These are phyloP conservation scores for Marmota monax DNA, from an alignment of 2,113 vertebrate species.

Conservation along the genomic window DNA sequence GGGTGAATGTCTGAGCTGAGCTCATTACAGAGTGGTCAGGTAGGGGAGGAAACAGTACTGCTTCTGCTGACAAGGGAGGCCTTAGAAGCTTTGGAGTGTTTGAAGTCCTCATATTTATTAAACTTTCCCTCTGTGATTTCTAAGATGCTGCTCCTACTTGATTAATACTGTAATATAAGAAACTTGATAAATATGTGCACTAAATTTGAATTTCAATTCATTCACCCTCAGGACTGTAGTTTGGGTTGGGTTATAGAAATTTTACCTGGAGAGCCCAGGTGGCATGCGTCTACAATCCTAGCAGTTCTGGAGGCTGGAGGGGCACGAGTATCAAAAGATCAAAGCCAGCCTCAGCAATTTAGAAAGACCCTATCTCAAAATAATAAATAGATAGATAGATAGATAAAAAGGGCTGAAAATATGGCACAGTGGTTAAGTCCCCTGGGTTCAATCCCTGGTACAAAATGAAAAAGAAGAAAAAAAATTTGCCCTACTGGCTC, in stretches of 20 bases:
- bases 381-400: too few species aligned
- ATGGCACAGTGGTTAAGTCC: too few species aligned
- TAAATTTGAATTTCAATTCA: neutral
- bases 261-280: neutral
- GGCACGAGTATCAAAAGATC: too few species aligned
- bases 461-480: too few species aligned
- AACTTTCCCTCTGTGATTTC: neutral
- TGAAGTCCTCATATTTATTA: neutral
- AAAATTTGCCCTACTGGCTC: neutral
- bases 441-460: too few species aligned
- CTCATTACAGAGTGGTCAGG: neutral
- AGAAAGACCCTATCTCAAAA: too few species aligned
- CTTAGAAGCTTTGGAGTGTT: neutral
- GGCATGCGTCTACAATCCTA: too few species aligned
- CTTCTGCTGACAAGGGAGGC: neutral
- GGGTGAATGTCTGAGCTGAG: neutral
- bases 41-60: neutral
- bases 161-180: neutral
- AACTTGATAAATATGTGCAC: neutral
- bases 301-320: too few species aligned
- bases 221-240: neutral
- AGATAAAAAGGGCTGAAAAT: too few species aligned
- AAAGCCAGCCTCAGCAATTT: too few species aligned
- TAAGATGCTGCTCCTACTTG: neutral
- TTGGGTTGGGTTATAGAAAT: slow-evolving; percentile 39